Base-by-base conservation (phyloP, 2,888 invertebrate species). In the Xylophagus ater region DNA sequence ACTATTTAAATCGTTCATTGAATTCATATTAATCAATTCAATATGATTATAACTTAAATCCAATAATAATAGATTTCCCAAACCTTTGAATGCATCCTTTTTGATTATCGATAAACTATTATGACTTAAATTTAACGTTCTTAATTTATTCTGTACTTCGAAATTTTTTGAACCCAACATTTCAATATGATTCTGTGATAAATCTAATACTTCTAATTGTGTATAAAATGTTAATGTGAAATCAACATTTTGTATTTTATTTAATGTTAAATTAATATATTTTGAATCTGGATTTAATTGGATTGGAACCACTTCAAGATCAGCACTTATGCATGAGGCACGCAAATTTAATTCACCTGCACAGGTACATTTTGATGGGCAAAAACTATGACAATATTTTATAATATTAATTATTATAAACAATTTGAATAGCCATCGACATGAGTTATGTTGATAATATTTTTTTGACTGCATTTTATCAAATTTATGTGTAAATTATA, bases 221-320 rank as follows among this genome's bases (percentile, higher is more conserved):
- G 77, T 76, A 66, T 89, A 89, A 65, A 88, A 82, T 34, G 73
- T 74, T 55, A 89, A 74, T 14, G 84, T 78, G 59, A 80, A 81
- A 48, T 81, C 77, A 6, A 92, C 73, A 55, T 75, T 78, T 55
- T 75, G 73, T 56, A 93, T 85, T 50, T 78, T 76, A 64, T 92
- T 92, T 58, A 78, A 74, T n/a, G 81, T 80, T 41, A 92, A 74
- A 58, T 84, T 82, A 56, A 92, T 80, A 63, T 80, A 77, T 37
- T 76, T 77, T 34, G 86, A 76, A 59, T 85, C 85, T 26, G 92
- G 92, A 64, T 89, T 89, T 49, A 89, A 72, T 58, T 87, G 87
- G 52, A 88, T 87, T 44, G 89, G 89, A 38, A 89, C 83, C 52
- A 85, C 81, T 59, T 85, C 85, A 49, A 89, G 73, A 45, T 75